Evolutionary conservation across 2,797 vertebrate species (phyloP), one percentile per base, ranked within the genome.

Genomic region (Silurus aristotelis): DNA sequence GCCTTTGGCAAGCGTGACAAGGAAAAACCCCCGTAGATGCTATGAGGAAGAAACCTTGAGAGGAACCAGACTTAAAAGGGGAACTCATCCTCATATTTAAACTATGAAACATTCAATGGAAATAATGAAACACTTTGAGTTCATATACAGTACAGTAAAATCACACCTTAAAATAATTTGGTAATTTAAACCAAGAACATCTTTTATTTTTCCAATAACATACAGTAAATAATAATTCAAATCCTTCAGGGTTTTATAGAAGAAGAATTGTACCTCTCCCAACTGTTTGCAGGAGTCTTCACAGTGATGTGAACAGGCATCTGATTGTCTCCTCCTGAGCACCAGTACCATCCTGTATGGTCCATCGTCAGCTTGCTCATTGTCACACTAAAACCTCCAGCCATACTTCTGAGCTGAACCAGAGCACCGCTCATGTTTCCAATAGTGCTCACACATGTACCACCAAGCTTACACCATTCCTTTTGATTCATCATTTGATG

Each of bases 331-430:
- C 55, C 76, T 20, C 17, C 56, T 1, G 58, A 80, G 81, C 86
- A 89, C 48, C 13, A 77, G 84, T 90, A 89, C 87, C 89, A 90
- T 66, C 89, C 89, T 5, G 72, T 80, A 76, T 87, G 75, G 46
- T 84, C 3, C 66, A 72, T 83, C 20, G 19, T 71, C 61, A 90
- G 72, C 1, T 73, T 27, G 31, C 27, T 82, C 84, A 90, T 73
- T 9, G 48, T 77, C 52, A 91, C 86, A 1, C 0, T 82, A 38
- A 86, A 48, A 61, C 52, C n/a, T 10, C 14, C 0, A 2, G 9
- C 5, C 15, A 12, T 20, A 2, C 31, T 1, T 9, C n/a, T 80
- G 61, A 82, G 17, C 15, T 58, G 0, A 17, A 90, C 87, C 20
- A 6, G 43, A 12, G 82, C 83, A 63, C 83, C 84, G 17, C 79